Evolutionary conservation across 2,797 vertebrate species (phyloP).

Genomic region (Phoebastria nigripes): DNA sequence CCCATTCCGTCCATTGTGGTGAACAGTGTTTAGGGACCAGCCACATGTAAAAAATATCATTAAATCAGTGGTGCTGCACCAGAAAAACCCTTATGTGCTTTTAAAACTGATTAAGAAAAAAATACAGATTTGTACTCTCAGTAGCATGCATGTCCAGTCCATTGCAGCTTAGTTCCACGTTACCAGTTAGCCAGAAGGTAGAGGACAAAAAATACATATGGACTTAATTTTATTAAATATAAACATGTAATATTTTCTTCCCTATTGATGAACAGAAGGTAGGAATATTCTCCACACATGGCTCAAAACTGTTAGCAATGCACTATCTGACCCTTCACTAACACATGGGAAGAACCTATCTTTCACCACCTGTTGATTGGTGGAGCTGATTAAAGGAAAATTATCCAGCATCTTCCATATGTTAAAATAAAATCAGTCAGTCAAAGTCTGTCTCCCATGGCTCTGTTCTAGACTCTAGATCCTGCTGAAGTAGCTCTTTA

Average conservation of each 20-base stretch:
- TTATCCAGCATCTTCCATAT: not conserved
- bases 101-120: not conserved
- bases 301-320: not conserved
- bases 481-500: not conserved
- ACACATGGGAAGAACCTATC: not conserved
- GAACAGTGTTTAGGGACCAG: not conserved
- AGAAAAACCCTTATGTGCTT: not conserved
- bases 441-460: not conserved
- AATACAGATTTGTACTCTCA: not conserved
- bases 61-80: not conserved
- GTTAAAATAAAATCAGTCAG: not conserved
- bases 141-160: not conserved
- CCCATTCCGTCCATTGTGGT: fast-evolving
- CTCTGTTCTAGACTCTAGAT: not conserved
- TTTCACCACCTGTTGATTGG: not conserved
- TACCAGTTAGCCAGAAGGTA: not conserved
- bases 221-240: not conserved
- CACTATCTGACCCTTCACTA: not conserved
- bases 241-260: not conserved
- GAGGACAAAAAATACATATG: not conserved
- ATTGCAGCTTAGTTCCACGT: not conserved
- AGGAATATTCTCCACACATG: not conserved
- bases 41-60: not conserved
- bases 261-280: not conserved
- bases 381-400: not conserved